A percentile compares a stretch with the other conserved stretches of the same genome.
Conservation (phyloP, 2,113 vertebrate genomes). For the Anhinga rufa region DNA sequence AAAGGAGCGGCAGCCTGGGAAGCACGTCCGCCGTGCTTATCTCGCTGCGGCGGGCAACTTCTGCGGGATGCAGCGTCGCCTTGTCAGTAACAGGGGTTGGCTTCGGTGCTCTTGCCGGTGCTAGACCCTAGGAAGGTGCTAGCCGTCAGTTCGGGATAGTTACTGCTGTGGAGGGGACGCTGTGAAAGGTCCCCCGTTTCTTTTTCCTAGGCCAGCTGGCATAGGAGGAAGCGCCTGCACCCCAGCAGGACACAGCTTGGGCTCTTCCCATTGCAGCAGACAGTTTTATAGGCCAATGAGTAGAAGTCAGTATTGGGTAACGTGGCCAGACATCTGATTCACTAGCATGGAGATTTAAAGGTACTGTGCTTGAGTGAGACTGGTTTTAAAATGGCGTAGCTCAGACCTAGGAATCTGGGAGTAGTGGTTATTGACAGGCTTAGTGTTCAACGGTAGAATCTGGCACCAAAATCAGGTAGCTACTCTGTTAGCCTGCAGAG, state of each 20-base stretch:
- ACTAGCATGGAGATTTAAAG: background rate
- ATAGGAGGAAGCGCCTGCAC: background rate
- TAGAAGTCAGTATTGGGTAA: background rate
- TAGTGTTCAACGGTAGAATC: background rate
- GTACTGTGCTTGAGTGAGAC: background rate
- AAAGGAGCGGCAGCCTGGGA: background rate
- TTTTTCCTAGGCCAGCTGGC: background rate
- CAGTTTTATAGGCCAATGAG: background rate
- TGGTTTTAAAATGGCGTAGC: background rate
- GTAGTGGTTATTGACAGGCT: background rate
- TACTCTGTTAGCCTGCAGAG: background rate
- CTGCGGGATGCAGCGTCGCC: rapidly evolving
- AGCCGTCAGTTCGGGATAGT: too few species aligned
- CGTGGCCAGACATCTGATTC: background rate
- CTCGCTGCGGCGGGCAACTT: rapidly evolving
- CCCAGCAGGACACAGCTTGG: background rate
- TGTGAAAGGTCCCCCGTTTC: background rate
- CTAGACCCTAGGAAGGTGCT: background rate
- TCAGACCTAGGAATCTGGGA: background rate
- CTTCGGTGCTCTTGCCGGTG: background rate
- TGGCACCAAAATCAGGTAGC: background rate
- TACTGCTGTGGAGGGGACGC: background rate
- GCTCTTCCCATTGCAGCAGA: background rate
- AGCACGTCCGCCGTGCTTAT: rapidly evolving
- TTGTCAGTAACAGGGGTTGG: background rate